Percentiles rank a stretch among this genome's conserved stretches.
Evolutionary conservation across 1,140 invertebrate genomes (phyloP).

Genomic region (Lepidurus apus): DNA sequence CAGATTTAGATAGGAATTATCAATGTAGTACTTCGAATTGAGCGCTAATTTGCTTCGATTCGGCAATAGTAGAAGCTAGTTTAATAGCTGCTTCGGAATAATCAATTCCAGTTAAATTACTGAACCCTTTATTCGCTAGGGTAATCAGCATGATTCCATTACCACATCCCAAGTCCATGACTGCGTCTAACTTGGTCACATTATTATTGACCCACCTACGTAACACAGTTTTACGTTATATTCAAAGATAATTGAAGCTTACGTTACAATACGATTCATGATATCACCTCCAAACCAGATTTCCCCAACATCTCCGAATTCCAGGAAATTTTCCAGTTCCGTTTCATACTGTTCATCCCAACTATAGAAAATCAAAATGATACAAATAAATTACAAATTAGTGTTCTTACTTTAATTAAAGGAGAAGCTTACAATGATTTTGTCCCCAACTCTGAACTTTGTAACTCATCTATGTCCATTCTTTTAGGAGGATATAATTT

Average conservation of each 20-base stretch:
- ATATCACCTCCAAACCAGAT: conserved; percentile 87
- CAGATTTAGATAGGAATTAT: conserved; percentile 39
- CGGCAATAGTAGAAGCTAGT: conserved; percentile 61
- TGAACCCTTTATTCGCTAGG: conserved; percentile 64
- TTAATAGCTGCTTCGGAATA: conserved; percentile 73
- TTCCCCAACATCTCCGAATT: conserved; percentile 81
- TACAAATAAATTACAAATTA: not conserved
- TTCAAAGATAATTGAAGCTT: conserved; percentile 39
- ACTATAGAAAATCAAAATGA: conserved; percentile 44
- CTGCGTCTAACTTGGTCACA: conserved; percentile 37
- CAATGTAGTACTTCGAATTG: conserved; percentile 36
- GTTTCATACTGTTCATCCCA: conserved; percentile 76
- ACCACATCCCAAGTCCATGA: conserved; percentile 71
- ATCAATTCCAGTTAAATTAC: conserved; percentile 70
- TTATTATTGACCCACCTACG: conserved; percentile 26
- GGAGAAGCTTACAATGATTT: not conserved
- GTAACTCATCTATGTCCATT: not conserved
- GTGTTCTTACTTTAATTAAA: not conserved
- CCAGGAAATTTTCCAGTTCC: conserved; percentile 75
- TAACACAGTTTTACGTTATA: not conserved
- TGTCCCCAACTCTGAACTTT: not conserved
- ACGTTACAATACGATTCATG: conserved; percentile 65
- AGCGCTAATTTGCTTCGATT: conserved; percentile 44
- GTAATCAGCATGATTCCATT: conserved; percentile 81
- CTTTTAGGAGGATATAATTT: not conserved